Percentiles rank a stretch among this genome's conserved stretches.
These are phyloP conservation scores for Saccostrea glomerata DNA, from an alignment of 1,140 invertebrate genomes.

Conservation along the genomic window DNA sequence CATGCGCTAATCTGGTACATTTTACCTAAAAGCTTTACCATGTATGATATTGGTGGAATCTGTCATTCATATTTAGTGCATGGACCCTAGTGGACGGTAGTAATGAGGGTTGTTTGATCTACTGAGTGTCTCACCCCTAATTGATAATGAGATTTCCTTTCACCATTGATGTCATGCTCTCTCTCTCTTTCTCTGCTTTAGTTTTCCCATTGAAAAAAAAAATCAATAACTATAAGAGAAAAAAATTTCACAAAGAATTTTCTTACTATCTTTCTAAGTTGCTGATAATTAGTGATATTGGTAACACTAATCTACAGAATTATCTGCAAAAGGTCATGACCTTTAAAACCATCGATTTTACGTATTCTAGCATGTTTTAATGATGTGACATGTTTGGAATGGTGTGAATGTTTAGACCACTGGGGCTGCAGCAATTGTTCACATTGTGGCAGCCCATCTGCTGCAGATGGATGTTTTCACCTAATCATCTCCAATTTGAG, in stretches of 20 bases:
- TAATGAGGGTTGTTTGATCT: conserved; percentile 20
- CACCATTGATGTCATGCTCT: background rate
- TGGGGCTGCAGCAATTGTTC: conserved; percentile 18
- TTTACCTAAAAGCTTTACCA: conserved; percentile 7
- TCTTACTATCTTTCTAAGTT: background rate
- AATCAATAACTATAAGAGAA: conserved; percentile 18
- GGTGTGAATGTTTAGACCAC: background rate
- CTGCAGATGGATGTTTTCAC: conserved; percentile 30
- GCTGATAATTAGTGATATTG: conserved; percentile 21
- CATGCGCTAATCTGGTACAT: background rate
- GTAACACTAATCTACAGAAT: conserved; percentile 14
- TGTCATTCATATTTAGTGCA: conserved; percentile 1
- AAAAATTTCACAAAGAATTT: background rate
- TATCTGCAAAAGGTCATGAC: conserved; percentile 28
- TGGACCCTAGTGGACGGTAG: background rate
- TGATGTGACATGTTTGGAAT: conserved; percentile 12
- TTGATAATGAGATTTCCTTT: conserved; percentile 35
- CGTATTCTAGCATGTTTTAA: conserved; percentile 17
- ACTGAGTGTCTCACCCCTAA: conserved; percentile 15
- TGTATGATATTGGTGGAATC: background rate
- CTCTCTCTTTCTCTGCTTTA: background rate
- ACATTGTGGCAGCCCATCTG: conserved; percentile 26
- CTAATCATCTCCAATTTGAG: conserved; percentile 28
- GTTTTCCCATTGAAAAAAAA: background rate
- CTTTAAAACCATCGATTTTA: conserved; percentile 25